Conservation (phyloP, 2,113 vertebrate species). For the Pangasianodon hypophthalmus region DNA sequence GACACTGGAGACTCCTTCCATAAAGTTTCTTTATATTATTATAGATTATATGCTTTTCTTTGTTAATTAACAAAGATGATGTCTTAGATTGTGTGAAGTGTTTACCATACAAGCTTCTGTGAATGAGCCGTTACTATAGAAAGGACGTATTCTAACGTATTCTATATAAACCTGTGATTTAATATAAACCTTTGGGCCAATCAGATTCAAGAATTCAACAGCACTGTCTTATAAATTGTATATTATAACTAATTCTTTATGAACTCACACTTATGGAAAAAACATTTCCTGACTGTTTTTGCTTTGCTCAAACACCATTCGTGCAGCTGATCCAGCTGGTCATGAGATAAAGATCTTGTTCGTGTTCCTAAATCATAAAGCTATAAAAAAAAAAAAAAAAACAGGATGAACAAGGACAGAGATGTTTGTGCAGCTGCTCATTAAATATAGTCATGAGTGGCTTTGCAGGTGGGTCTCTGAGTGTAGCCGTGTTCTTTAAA, state of each 20-base stretch:
- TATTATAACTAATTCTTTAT: background rate
- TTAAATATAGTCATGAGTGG: constrained; percentile 62
- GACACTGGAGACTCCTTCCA: background rate
- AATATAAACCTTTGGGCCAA: background rate
- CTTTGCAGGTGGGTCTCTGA: constrained; percentile 58
- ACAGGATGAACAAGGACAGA: constrained; percentile 67
- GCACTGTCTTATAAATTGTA: background rate
- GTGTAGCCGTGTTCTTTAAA: constrained; percentile 61
- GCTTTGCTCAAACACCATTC: background rate
- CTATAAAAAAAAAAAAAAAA: constrained; percentile 54
- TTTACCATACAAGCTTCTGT: background rate
- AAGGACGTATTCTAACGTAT: background rate
- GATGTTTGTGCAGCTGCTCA: constrained; percentile 65
- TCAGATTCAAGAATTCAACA: background rate
- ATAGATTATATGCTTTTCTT: background rate
- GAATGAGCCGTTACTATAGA: background rate
- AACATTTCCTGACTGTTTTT: background rate
- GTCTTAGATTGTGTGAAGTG: background rate
- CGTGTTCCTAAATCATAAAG: constrained; percentile 24
- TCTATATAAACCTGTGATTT: background rate
- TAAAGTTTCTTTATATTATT: background rate
- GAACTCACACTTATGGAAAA: background rate
- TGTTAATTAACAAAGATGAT: background rate
- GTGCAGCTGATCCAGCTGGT: constrained; percentile 21
- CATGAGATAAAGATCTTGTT: constrained; percentile 27